Conservation (phyloP, 2,113 vertebrate species). For the Callorhinus ursinus region DNA sequence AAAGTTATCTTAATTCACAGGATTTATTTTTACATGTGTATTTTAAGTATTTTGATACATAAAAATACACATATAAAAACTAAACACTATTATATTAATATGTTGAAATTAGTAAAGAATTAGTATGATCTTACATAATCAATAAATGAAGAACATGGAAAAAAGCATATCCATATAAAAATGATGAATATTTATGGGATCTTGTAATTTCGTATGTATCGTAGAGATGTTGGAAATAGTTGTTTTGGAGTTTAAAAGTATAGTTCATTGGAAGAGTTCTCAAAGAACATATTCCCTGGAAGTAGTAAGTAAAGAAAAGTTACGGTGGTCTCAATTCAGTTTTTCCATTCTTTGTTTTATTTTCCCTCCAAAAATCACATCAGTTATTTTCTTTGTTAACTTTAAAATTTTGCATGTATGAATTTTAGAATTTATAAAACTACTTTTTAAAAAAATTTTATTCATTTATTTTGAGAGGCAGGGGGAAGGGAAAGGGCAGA, state of each 20-base stretch:
- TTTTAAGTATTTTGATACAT: background rate
- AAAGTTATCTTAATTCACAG: background rate
- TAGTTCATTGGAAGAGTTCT: background rate
- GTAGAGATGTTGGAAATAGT: background rate
- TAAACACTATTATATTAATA: background rate
- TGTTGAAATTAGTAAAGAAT: background rate
- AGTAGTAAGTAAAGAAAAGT: background rate
- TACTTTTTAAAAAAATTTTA: background rate
- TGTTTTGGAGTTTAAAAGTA: background rate
- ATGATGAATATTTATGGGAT: background rate
- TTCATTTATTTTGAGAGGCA: background rate
- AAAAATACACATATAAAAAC: background rate
- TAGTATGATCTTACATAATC: background rate
- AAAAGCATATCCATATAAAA: background rate
- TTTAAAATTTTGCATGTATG: background rate
- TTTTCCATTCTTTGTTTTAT: background rate
- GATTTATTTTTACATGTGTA: background rate
- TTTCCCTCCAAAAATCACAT: background rate
- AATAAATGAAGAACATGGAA: background rate
- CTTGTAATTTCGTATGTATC: background rate
- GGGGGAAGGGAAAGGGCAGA: background rate
- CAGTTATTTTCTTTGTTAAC: background rate
- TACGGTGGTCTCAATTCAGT: background rate
- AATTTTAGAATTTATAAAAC: background rate
- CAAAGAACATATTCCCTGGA: background rate